Conservation (phyloP, 2,113 vertebrate genomes). For the Hemichromis elongatus region DNA sequence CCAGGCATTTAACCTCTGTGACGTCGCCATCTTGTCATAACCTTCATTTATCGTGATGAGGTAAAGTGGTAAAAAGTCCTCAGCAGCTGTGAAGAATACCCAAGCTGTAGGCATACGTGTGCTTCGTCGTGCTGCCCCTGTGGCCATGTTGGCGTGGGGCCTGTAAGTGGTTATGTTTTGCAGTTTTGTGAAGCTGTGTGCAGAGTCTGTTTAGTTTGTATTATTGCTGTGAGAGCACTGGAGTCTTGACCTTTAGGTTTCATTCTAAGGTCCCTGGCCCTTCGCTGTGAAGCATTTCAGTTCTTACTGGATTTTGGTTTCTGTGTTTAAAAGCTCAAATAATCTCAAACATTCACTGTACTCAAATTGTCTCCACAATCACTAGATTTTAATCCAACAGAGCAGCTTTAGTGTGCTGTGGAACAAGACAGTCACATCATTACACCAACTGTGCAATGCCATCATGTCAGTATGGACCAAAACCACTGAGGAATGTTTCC, state of each 20-base stretch:
- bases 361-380: accelerated
- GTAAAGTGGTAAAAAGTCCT: not conserved
- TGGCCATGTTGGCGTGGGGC: not conserved
- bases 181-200: not conserved
- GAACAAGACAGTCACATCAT: not conserved
- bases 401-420: not conserved
- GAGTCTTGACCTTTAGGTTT: not conserved
- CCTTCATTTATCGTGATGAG: accelerated
- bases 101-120: not conserved
- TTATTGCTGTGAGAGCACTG: not conserved
- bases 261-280: not conserved
- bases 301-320: not conserved
- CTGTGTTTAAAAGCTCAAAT: not conserved
- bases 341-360: not conserved
- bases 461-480: not conserved
- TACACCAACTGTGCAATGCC: not conserved
- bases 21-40: not conserved
- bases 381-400: not conserved
- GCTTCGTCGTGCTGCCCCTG: not conserved
- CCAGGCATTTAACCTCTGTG: not conserved
- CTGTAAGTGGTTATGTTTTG: not conserved
- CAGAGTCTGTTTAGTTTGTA: not conserved
- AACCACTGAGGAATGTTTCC: not conserved
- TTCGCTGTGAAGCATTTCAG: not conserved
- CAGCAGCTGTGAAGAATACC: not conserved